Evolutionary conservation across 2,113 vertebrate species (phyloP), one percentile per base, ranked within the genome.

Genomic region (Nibea albiflora): DNA sequence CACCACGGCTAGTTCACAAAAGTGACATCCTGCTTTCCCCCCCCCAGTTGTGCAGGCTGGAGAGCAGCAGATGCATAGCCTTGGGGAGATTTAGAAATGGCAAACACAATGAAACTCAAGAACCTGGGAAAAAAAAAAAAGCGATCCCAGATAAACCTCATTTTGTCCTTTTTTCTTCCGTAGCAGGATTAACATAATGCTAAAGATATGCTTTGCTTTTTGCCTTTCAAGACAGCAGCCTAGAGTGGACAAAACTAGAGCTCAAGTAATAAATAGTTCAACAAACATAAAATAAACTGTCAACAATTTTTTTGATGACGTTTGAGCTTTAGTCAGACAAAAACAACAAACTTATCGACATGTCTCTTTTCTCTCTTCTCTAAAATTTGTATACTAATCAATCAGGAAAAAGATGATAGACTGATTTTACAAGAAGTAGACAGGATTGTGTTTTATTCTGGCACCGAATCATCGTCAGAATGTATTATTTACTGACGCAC

Each of bases 101-200:
- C 93, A 93, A 93, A 92, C 88, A 91, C 78, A 80, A 92, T 93
- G 82, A 92, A 91, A 88, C 85, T 93, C 93, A 94, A 93, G 83
- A 89, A 81, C 71, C 80, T 82, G 79, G 84, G 65, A 24, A 56
- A 84, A 76, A 31, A 78, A 62, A 35, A 35, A 35, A 71, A 75
- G 47, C 4, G 12, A 77, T 76, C 66, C 28, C 31, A 65, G 62
- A 76, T 56, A 60, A 58, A 80, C 31, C 64, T 71, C 2, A 35
- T 56, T 73, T 63, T 75, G 62, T 72, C 56, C 31, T 62, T 68
- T 75, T 57, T 75, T 57, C n/a, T 63, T 60, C 5, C 22, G 5
- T 14, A 66, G 17, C 47, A 70, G 65, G 78, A 66, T 50, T 50
- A 76, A 79, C 17, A 62, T 24, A 17, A 74, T 20, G 53, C 12